Evolutionary conservation across 2,888 invertebrate species (phyloP).

Genomic region (Microctonus brassicae): DNA sequence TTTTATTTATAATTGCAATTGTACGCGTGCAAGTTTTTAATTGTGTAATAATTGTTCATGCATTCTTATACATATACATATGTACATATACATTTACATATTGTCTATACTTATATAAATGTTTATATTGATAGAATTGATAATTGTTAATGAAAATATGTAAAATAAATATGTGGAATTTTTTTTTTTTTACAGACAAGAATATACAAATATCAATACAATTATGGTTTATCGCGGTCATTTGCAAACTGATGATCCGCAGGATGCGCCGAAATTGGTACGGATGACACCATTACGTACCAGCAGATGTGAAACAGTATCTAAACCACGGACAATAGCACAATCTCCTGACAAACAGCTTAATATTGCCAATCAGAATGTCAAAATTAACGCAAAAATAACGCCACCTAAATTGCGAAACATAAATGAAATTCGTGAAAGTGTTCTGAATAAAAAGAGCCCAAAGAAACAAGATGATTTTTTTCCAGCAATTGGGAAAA

Average conservation of each 20-base stretch:
- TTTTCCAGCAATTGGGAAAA: neutral
- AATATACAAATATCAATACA: neutral
- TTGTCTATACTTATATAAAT: too few relatives aligned
- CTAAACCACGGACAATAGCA: neutral
- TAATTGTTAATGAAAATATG: neutral
- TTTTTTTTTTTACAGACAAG: neutral
- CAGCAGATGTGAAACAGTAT: constrained; percentile 46
- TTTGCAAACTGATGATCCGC: constrained; percentile 62
- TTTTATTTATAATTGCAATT: neutral
- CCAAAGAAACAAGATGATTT: neutral
- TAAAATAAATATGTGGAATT: neutral
- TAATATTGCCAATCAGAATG: constrained; percentile 13
- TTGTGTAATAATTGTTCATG: neutral
- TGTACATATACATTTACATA: neutral
- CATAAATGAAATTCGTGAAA: constrained; percentile 60
- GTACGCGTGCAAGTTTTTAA: neutral
- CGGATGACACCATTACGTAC: constrained; percentile 60
- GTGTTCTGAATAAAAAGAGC: constrained; percentile 23
- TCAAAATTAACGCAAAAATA: neutral
- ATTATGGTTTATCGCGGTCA: constrained; percentile 63
- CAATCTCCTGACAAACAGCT: neutral
- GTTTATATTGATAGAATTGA: too few relatives aligned
- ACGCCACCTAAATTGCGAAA: constrained; percentile 46
- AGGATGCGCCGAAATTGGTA: constrained; percentile 60
- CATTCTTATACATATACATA: neutral